These are phyloP conservation scores for Reinhardtius hippoglossoides DNA, from an alignment of 2,113 vertebrate genomes.

Conservation along the genomic window DNA sequence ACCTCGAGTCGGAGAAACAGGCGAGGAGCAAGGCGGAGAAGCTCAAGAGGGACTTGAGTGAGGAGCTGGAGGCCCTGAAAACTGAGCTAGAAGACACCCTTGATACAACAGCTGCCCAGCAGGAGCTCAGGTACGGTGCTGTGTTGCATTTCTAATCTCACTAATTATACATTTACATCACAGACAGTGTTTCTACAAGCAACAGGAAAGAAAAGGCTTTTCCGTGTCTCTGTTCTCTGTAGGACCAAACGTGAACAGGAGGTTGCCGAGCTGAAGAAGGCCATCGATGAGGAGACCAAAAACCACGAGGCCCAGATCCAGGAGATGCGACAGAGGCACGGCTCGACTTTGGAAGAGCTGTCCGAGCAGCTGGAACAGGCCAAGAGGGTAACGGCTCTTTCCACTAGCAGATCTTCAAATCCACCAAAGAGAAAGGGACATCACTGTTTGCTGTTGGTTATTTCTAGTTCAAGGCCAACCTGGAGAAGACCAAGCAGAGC, in stretches of 20 bases:
- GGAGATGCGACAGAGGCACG: constrained; percentile 94
- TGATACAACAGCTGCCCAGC: constrained; percentile 97
- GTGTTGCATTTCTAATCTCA: neutral
- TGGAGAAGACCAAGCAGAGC: constrained; percentile 97
- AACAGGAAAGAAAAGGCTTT: neutral
- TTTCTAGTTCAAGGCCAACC: constrained; percentile 91
- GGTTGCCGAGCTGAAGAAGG: constrained; percentile 96
- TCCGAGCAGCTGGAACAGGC: constrained; percentile 98
- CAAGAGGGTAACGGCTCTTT: constrained; percentile 85
- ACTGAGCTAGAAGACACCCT: constrained; percentile 97
- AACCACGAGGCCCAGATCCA: constrained; percentile 96
- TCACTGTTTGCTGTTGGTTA: neutral
- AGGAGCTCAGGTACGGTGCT: constrained; percentile 91
- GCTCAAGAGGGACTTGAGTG: constrained; percentile 95
- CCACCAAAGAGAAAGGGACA: neutral
- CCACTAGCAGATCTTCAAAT: neutral
- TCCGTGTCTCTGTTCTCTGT: neutral
- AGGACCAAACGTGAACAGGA: constrained; percentile 98
- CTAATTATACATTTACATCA: no score
- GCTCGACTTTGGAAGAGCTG: constrained; percentile 90
- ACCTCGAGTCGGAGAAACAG: constrained; percentile 93
- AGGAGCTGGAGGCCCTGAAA: constrained; percentile 96
- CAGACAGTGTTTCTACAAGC: neutral
- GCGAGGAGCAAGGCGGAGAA: constrained; percentile 96
- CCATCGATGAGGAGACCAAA: constrained; percentile 95